A percentile compares a stretch with the other conserved stretches of the same genome.
These are phyloP conservation scores for Gallinago jamesoni DNA, from an alignment of 2,113 vertebrate species.

Conservation along the genomic window DNA sequence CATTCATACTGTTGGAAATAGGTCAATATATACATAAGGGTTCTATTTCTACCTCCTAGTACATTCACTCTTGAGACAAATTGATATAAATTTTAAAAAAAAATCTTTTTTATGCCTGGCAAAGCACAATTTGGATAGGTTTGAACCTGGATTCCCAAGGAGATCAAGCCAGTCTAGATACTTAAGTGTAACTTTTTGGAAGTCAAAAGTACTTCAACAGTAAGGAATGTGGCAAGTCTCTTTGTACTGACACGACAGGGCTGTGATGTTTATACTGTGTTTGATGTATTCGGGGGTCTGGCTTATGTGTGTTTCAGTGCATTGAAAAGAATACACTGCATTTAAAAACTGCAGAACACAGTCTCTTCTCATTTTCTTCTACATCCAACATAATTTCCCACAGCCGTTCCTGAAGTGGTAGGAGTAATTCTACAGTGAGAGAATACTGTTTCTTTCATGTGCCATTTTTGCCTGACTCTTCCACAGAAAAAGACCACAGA, in stretches of 20 bases:
- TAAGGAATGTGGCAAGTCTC: not conserved
- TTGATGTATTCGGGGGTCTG: not conserved
- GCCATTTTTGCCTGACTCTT: not conserved
- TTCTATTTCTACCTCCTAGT: not conserved
- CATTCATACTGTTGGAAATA: not conserved
- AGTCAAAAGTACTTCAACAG: not conserved
- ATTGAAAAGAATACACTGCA: not conserved
- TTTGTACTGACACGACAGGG: not conserved
- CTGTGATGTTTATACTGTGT: not conserved
- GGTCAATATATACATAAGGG: fast-evolving
- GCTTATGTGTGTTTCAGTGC: not conserved
- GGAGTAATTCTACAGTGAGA: not conserved
- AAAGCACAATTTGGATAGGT: not conserved
- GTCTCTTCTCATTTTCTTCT: not conserved
- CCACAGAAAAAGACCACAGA: not conserved
- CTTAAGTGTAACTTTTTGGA: not conserved
- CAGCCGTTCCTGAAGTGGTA: not conserved
- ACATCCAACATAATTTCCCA: not conserved
- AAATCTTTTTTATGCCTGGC: not conserved
- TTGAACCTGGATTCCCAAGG: not conserved
- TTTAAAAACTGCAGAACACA: not conserved
- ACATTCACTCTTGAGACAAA: not conserved
- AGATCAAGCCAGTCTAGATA: not conserved
- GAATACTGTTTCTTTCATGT: not conserved
- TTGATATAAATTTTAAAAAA: not conserved